Percentiles rank a stretch among this genome's conserved stretches.
Conservation (phyloP, 1,140 invertebrate genomes). For the Tyrophagus putrescentiae region DNA sequence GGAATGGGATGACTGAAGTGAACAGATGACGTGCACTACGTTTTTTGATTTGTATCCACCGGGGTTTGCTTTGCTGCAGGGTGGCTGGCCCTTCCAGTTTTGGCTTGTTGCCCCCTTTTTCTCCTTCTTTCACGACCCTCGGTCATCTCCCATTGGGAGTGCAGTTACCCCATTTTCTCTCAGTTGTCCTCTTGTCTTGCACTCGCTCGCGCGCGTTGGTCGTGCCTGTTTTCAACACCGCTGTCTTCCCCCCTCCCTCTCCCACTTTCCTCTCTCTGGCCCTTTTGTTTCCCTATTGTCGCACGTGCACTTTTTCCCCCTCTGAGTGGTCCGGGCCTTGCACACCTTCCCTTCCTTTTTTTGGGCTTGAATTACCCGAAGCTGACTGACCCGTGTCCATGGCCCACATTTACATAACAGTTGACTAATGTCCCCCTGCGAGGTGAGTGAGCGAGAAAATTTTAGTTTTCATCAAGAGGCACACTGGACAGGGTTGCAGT, state of each 20-base stretch:
- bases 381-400: neutral
- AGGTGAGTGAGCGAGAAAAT: neutral
- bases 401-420: slow-evolving; percentile 1
- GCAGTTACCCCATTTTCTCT: no score
- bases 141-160: slow-evolving; percentile 2
- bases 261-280: no score
- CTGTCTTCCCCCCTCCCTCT: neutral
- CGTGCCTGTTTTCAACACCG: slow-evolving; percentile 10
- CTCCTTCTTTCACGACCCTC: slow-evolving; percentile 1
- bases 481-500: neutral
- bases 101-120: no score
- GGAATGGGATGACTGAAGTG: no score
- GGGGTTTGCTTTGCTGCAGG: no score
- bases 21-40: no score
- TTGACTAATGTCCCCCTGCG: neutral
- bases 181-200: no score
- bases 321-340: no score
- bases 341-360: no score
- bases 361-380: slow-evolving; percentile 3
- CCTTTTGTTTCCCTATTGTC: neutral
- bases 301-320: neutral
- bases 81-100: no score
- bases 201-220: neutral
- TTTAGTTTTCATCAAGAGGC: neutral
- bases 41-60: no score